phyloP scores from a whole-genome alignment of 2,888 invertebrate species.

The Uloborus plumipes region DNA sequence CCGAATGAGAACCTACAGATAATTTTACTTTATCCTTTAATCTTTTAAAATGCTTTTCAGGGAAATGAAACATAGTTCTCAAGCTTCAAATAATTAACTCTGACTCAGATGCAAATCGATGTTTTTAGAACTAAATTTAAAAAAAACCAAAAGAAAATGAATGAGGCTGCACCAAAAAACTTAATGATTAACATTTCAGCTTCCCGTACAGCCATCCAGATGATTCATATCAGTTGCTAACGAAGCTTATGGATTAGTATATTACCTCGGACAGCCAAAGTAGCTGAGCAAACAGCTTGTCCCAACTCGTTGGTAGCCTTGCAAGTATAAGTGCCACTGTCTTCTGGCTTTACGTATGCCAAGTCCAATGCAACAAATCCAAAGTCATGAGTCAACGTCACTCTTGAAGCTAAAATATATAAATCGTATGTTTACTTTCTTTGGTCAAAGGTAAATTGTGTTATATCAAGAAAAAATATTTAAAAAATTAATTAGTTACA shows the following conservation, averaged over 20 bases:
- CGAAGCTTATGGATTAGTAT: background rate
- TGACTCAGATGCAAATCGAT: too few species aligned
- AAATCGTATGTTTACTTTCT: background rate
- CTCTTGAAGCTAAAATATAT: constrained; percentile 81
- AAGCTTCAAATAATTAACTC: too few species aligned
- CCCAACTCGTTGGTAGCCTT: constrained; percentile 93
- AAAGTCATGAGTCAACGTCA: constrained; percentile 96
- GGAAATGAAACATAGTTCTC: too few species aligned
- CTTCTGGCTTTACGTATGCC: constrained; percentile 94
- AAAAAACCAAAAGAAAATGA: too few species aligned
- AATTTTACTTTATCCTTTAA: too few species aligned
- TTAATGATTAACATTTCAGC: too few species aligned
- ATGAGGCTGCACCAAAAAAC: too few species aligned
- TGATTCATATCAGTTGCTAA: too few species aligned
- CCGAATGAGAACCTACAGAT: too few species aligned
- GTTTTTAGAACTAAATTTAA: too few species aligned
- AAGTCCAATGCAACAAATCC: constrained; percentile 98
- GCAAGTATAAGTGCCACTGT: constrained; percentile 95
- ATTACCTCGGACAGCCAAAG: constrained; percentile 81
- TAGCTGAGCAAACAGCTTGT: constrained; percentile 94
- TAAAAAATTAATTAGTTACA: background rate
- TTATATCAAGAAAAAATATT: background rate
- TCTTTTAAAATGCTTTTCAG: too few species aligned
- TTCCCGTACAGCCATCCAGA: too few species aligned
- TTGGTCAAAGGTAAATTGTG: background rate